Percentiles rank a stretch among this genome's conserved stretches.
Conservation (phyloP, 2,888 invertebrate genomes). For the Cosmorhoe ocellata region DNA sequence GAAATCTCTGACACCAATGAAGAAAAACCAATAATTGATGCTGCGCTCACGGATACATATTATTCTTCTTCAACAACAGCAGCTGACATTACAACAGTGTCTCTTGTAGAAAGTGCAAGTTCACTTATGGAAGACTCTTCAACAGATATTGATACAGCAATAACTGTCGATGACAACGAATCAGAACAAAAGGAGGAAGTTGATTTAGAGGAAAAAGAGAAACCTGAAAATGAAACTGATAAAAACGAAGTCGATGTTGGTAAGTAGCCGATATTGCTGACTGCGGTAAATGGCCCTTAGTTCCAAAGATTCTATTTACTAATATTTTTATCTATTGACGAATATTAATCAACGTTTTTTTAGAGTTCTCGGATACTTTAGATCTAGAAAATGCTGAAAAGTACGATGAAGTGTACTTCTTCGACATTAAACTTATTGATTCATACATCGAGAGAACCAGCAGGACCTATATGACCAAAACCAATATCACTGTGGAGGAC, state of each 20-base stretch:
- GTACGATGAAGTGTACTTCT: constrained; percentile 43
- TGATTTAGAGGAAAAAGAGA: neutral
- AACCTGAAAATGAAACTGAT: neutral
- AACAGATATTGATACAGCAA: neutral
- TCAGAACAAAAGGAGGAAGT: neutral
- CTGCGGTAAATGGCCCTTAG: no score
- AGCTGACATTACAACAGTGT: neutral
- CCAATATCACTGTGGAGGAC: constrained; percentile 11
- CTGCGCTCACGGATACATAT: neutral
- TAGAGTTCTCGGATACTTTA: constrained; percentile 2
- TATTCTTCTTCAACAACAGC: neutral
- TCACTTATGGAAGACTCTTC: constrained; percentile 1
- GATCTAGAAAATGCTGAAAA: constrained; percentile 15
- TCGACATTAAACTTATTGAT: constrained; percentile 38
- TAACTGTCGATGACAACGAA: neutral
- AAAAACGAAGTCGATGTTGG: constrained; percentile 3
- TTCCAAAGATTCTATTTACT: no score
- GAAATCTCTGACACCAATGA: neutral
- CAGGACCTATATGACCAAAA: constrained; percentile 3
- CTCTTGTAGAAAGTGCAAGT: neutral
- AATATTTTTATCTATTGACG: no score
- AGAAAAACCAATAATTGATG: neutral
- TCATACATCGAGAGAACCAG: constrained; percentile 39
- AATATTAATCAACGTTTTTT: neutral
- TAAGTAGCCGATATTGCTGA: neutral